Conservation (phyloP, 2,888 invertebrate species). For the Plagodis pulveraria region DNA sequence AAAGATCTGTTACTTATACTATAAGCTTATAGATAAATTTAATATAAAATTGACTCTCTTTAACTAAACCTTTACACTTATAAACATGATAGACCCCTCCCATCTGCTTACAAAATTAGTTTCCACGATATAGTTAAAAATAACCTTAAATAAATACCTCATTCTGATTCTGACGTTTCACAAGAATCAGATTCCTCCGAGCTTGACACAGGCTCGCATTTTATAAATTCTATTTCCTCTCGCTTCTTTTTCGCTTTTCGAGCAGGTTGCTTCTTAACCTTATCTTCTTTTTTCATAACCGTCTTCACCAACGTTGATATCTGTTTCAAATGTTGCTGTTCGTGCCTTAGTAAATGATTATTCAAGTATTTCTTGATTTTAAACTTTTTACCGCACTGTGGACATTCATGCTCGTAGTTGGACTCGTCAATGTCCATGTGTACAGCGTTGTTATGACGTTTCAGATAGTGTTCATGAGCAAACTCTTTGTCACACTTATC, state of each 20-base stretch:
- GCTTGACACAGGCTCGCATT: slow-evolving; percentile 75
- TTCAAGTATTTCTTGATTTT: slow-evolving; percentile 73
- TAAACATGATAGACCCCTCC: too few relatives aligned
- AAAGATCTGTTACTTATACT: too few relatives aligned
- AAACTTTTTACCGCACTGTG: slow-evolving; percentile 75
- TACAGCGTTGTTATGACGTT: slow-evolving; percentile 69
- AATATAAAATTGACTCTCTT: too few relatives aligned
- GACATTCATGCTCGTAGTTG: slow-evolving; percentile 71
- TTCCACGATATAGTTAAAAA: too few relatives aligned
- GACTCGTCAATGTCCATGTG: slow-evolving; percentile 71
- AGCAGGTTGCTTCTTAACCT: slow-evolving; percentile 41
- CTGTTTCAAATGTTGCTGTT: slow-evolving; percentile 74
- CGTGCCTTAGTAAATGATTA: slow-evolving; percentile 75
- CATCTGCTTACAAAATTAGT: too few relatives aligned
- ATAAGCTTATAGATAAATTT: too few relatives aligned
- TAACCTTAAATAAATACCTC: slow-evolving; percentile 1
- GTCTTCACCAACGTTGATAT: slow-evolving; percentile 78
- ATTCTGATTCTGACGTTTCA: slow-evolving; percentile 39
- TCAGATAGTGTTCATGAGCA: slow-evolving; percentile 72
- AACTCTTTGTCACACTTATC: slow-evolving; percentile 78
- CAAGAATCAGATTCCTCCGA: slow-evolving; percentile 56
- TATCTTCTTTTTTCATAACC: slow-evolving; percentile 64
- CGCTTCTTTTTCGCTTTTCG: slow-evolving; percentile 52
- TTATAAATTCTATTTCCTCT: slow-evolving; percentile 76
- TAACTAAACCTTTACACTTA: too few relatives aligned